These are phyloP conservation scores for Rhombomys opimus DNA, from an alignment of 2,113 vertebrate species.

Conservation along the genomic window DNA sequence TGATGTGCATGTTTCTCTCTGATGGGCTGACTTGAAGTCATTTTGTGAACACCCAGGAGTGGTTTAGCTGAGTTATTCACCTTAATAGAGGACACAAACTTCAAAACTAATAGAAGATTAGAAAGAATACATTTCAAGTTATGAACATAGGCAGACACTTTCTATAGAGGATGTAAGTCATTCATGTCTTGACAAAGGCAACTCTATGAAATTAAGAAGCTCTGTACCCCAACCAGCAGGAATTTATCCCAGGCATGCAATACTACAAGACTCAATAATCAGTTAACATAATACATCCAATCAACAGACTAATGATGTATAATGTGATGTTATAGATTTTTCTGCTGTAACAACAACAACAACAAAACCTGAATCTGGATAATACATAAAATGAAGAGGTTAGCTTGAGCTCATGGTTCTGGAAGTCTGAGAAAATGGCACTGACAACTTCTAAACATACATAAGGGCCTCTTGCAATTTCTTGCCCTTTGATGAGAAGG, in stretches of 20 bases:
- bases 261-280: background rate
- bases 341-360: background rate
- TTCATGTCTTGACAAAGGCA: background rate
- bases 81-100: background rate
- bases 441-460: no score
- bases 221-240: background rate
- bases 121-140: background rate
- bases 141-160: background rate
- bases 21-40: background rate
- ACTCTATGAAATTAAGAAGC: background rate
- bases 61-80: background rate
- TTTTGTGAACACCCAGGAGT: background rate
- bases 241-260: background rate
- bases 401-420: background rate
- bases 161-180: background rate
- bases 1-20: background rate
- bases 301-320: background rate
- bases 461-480: background rate
- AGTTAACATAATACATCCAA: background rate
- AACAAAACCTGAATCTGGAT: background rate
- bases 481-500: background rate
- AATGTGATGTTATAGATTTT: background rate
- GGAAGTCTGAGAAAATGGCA: background rate
- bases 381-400: background rate
- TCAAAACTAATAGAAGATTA: background rate